These are phyloP conservation scores for Caenorhabditis wallacei DNA, from an alignment of 2,888 invertebrate species.

Conservation along the genomic window DNA sequence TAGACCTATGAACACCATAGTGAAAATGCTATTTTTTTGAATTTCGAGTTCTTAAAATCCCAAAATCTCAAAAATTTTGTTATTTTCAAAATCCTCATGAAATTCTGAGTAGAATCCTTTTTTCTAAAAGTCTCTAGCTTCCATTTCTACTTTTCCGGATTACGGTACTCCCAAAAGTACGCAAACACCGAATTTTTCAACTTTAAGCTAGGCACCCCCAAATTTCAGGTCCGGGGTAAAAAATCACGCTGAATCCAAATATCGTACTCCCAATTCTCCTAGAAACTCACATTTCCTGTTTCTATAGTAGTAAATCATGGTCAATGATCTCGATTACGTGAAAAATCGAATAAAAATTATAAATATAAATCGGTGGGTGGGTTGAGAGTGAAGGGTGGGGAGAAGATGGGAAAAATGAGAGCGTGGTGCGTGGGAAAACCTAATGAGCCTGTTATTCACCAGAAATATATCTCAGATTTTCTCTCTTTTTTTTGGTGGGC, in stretches of 20 bases:
- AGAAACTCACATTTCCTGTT: neutral
- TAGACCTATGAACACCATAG: too few species aligned
- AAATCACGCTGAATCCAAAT: neutral
- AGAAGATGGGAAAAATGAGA: neutral
- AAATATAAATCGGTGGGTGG: neutral
- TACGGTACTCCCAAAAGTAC: conserved; percentile 26
- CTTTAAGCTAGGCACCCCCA: neutral
- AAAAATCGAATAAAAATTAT: conserved; percentile 10
- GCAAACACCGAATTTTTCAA: conserved; percentile 12
- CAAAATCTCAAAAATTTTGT: too few species aligned
- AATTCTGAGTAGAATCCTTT: too few species aligned
- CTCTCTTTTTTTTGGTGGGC: neutral
- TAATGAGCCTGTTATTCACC: conserved; percentile 41
- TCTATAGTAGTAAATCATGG: neutral
- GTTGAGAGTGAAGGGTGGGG: neutral
- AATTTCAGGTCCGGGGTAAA: neutral
- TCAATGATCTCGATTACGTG: neutral
- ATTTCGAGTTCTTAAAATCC: too few species aligned
- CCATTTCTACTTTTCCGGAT: neutral
- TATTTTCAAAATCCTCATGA: too few species aligned
- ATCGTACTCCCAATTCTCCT: neutral
- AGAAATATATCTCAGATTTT: conserved; percentile 8
- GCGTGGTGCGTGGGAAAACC: conserved; percentile 27
- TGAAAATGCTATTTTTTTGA: too few species aligned
- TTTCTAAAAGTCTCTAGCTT: neutral